Evolutionary conservation across 2,113 vertebrate species (phyloP), one percentile per base, ranked within the genome.

Genomic region (Saccopteryx leptura): DNA sequence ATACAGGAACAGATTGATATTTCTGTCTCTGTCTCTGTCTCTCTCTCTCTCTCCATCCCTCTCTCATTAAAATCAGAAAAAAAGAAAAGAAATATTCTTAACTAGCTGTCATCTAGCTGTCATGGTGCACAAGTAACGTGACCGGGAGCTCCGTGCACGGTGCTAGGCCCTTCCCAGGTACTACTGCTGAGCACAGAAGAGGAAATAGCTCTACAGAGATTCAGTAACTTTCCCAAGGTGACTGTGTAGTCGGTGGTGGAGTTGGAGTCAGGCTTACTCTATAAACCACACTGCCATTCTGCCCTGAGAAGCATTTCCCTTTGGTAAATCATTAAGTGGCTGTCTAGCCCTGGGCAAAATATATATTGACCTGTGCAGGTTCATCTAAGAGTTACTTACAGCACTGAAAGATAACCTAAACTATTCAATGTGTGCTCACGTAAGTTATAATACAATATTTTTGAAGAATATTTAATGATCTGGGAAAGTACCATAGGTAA

Each of bases 401-500:
- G 19, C 17, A 71, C 33, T 46, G 66, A 86, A 86, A 82, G 74
- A 71, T 18, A 68, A 78, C 33, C 48, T 58, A 28, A 74, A 91
- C 46, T 33, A 82, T 52, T n/a, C n/a, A 52, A 92, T 76, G 46
- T 74, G 50, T 58, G 26, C 66, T 39, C 89, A 88, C 75, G 28
- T 33, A 48, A 79, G 19, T 87, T 39, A 52, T 61, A 72, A 18
- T n/a, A 50, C 23, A 94, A 11, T 71, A 82, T 39, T 95, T 92
- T 90, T 84, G 46, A 95, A 78, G 63, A 66, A 56, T 89, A 65
- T 56, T 83, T 85, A 72, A 85, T 69, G 9, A 54, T 17, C 39
- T 88, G 71, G 76, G 21, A 71, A 93, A 80, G 68, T 26, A 4
- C 26, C 23, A 7, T 28, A 65, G 66, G 61, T 88, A 52, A 83